A percentile compares a stretch with the other conserved stretches of the same genome.
Evolutionary conservation across 2,797 vertebrate genomes (phyloP).

Genomic region (Poeciliopsis gracilis): DNA sequence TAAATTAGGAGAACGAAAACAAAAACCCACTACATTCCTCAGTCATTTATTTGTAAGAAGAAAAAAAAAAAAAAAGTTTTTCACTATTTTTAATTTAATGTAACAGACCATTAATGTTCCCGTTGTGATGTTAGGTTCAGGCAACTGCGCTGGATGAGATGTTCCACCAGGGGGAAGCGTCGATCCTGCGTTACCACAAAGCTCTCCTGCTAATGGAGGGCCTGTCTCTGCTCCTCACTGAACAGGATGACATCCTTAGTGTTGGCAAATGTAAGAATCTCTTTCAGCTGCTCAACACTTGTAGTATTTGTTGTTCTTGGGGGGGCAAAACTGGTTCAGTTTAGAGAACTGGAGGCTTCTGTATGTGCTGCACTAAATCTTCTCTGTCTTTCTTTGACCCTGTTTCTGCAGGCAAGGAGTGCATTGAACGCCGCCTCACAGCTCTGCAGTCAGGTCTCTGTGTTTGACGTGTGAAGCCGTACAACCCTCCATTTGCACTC

Average conservation of each 20-base stretch:
- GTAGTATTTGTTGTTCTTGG: neutral
- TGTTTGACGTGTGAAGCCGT: slow-evolving; percentile 73
- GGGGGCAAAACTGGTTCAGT: neutral
- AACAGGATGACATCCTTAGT: slow-evolving; percentile 90
- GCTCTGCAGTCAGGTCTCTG: slow-evolving; percentile 90
- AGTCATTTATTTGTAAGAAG: neutral
- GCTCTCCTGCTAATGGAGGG: slow-evolving; percentile 96
- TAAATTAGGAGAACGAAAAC: neutral
- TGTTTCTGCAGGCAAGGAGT: slow-evolving; percentile 87
- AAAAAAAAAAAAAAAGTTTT: neutral
- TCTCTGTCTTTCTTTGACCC: neutral
- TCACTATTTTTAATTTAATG: neutral
- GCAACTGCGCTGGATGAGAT: slow-evolving; percentile 96
- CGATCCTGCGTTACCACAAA: slow-evolving; percentile 91
- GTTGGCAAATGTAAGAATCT: slow-evolving; percentile 89
- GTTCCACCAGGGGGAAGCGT: slow-evolving; percentile 95
- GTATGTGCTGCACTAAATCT: neutral
- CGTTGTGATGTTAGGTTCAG: slow-evolving; percentile 83
- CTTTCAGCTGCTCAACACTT: slow-evolving; percentile 3
- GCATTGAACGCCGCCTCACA: slow-evolving; percentile 92
- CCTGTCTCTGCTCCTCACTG: slow-evolving; percentile 89
- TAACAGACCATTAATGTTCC: neutral
- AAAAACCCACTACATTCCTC: neutral
- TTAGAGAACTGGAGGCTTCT: neutral
- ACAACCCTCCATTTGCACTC: slow-evolving; percentile 46